Conservation (phyloP, 2,113 vertebrate genomes). For the Cyprinodon variegatus region DNA sequence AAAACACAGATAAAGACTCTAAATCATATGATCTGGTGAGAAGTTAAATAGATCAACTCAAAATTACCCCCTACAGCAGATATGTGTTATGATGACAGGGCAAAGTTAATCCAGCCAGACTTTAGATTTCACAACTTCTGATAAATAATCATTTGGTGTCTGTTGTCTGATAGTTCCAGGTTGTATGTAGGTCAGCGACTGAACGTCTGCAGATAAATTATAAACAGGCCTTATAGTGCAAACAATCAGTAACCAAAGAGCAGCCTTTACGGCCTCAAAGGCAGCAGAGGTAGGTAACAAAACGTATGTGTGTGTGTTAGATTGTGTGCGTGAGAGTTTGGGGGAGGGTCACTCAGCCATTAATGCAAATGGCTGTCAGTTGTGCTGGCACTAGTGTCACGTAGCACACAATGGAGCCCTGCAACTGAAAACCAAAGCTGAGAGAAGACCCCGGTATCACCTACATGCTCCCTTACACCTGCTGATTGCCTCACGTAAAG, state of each 20-base stretch:
- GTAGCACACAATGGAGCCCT: conserved; percentile 63
- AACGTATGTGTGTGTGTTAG: neutral
- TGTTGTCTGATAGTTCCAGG: conserved; percentile 26
- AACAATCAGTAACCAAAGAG: conserved; percentile 63
- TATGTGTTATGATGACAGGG: neutral
- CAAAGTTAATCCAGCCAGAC: conserved; percentile 17
- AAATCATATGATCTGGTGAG: neutral
- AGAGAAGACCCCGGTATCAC: conserved; percentile 45
- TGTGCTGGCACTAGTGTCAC: conserved; percentile 59
- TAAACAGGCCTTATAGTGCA: conserved; percentile 49
- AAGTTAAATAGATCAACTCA: conserved; percentile 3
- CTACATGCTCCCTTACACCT: conserved; percentile 47
- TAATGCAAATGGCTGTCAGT: conserved; percentile 58
- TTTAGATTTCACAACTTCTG: conserved; percentile 17
- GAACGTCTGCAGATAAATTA: conserved; percentile 43
- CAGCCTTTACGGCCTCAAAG: conserved; percentile 29
- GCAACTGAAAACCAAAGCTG: conserved; percentile 70
- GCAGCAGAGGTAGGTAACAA: conserved; percentile 28
- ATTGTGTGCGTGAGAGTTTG: conserved; percentile 1
- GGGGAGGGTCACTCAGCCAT: conserved; percentile 27
- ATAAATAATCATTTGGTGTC: conserved; percentile 14
- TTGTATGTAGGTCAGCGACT: conserved; percentile 55
- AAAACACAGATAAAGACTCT: neutral
- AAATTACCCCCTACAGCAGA: conserved; percentile 7
- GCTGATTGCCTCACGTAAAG: conserved; percentile 37